Percentiles rank a stretch among this genome's conserved stretches.
These are phyloP conservation scores for Cantharis flavilabris DNA, from an alignment of 2,888 invertebrate genomes.

Conservation along the genomic window DNA sequence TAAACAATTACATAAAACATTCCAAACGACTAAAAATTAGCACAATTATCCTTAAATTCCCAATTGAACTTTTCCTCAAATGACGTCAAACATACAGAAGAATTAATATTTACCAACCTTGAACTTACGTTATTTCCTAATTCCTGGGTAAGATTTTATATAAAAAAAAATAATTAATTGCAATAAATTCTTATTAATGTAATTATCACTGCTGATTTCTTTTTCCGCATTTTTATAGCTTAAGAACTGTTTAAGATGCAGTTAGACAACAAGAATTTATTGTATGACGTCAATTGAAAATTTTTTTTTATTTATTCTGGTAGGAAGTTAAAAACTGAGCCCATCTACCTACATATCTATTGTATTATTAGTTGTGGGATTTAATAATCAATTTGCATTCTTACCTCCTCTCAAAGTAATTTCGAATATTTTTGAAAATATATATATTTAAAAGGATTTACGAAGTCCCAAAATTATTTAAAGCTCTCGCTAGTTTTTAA, in stretches of 20 bases:
- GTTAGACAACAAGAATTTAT: not conserved
- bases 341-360: not conserved
- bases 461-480: not conserved
- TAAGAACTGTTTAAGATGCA: not conserved
- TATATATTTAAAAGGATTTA: not conserved
- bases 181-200: not conserved
- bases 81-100: not conserved
- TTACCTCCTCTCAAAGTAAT: not conserved
- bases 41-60: not conserved
- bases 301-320: not conserved
- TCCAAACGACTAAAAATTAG: not conserved
- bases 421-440: not conserved
- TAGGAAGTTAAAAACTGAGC: not conserved
- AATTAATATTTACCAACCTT: not conserved
- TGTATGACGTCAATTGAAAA: not conserved
- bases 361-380: not conserved
- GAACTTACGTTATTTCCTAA: no score
- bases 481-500: not conserved
- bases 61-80: not conserved
- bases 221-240: not conserved
- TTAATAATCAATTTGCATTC: not conserved
- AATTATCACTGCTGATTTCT: not conserved
- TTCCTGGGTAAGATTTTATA: not conserved
- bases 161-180: not conserved
- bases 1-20: not conserved